phyloP scores from a whole-genome alignment of 2,888 invertebrate genomes.

The Leucophenga montana region DNA sequence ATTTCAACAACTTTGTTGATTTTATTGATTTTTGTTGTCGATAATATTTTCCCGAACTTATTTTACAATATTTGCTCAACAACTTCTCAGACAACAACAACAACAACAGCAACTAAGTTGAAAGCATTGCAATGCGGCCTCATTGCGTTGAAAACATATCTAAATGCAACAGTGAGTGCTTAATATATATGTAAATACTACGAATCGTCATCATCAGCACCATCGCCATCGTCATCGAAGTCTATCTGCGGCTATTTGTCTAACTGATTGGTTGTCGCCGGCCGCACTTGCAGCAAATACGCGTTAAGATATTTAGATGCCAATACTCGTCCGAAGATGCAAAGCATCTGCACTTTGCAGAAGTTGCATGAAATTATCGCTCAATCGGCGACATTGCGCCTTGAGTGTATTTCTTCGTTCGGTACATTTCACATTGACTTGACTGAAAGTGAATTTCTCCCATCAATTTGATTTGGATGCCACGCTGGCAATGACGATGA shows the following conservation, averaged over 20 bases:
- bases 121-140: background rate
- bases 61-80: conserved; percentile 30
- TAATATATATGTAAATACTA: too few species aligned
- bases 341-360: too few species aligned
- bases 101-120: too few species aligned
- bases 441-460: conserved; percentile 39
- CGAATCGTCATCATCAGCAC: background rate
- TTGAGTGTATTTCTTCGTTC: conserved; percentile 28
- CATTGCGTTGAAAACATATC: background rate
- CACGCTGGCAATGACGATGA: background rate
- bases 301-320: background rate
- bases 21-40: conserved; percentile 36
- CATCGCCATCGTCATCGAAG: background rate
- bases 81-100: background rate
- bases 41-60: conserved; percentile 53
- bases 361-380: background rate
- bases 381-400: background rate
- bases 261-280: conserved; percentile 16
- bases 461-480: background rate
- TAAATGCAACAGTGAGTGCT: background rate
- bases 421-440: conserved; percentile 21
- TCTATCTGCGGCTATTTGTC: conserved; percentile 17
- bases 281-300: background rate
- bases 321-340: background rate
- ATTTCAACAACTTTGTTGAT: conserved; percentile 27